A percentile compares a stretch with the other conserved stretches of the same genome.
Conservation (phyloP, 2,797 vertebrate genomes). For the Craterocephalus amniculus region DNA sequence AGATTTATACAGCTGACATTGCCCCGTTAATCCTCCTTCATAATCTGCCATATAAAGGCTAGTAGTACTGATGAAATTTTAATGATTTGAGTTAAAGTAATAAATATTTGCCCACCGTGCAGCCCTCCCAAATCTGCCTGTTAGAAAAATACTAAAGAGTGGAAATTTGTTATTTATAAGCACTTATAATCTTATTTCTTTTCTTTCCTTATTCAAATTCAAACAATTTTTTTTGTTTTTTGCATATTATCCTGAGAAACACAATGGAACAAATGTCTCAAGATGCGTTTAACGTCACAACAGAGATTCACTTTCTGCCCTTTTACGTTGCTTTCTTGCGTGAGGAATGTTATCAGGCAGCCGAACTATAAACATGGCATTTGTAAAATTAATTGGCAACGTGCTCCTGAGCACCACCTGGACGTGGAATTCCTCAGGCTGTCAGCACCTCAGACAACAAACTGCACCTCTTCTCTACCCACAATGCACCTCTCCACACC, state of each 20-base stretch:
- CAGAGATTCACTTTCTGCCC: constrained; percentile 8
- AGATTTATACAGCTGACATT: constrained; percentile 62
- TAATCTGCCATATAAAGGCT: constrained; percentile 26
- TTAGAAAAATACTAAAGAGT: constrained; percentile 1
- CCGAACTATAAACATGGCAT: constrained; percentile 63
- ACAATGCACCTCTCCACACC: constrained; percentile 41
- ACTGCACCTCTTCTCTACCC: constrained; percentile 20
- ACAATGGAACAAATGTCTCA: constrained; percentile 17
- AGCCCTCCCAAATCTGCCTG: constrained; percentile 9
- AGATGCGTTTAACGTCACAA: constrained; percentile 9
- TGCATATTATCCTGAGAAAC: constrained; percentile 9
- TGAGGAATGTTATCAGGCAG: constrained; percentile 61
- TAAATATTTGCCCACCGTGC: constrained; percentile 61
- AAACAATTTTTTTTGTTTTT: constrained; percentile 25
- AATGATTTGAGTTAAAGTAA: constrained; percentile 58
- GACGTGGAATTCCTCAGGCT: constrained; percentile 47
- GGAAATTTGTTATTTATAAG: constrained; percentile 45
- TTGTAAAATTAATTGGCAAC: constrained; percentile 64
- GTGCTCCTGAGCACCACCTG: constrained; percentile 54
- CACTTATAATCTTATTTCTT: neutral
- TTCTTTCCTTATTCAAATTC: constrained; percentile 6
- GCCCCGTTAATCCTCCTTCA: constrained; percentile 24
- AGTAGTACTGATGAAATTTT: constrained; percentile 37
- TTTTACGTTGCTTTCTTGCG: constrained; percentile 13
- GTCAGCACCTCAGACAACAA: constrained; percentile 36